Conservation (phyloP, 2,113 vertebrate genomes). For the Hippocampus comes region DNA sequence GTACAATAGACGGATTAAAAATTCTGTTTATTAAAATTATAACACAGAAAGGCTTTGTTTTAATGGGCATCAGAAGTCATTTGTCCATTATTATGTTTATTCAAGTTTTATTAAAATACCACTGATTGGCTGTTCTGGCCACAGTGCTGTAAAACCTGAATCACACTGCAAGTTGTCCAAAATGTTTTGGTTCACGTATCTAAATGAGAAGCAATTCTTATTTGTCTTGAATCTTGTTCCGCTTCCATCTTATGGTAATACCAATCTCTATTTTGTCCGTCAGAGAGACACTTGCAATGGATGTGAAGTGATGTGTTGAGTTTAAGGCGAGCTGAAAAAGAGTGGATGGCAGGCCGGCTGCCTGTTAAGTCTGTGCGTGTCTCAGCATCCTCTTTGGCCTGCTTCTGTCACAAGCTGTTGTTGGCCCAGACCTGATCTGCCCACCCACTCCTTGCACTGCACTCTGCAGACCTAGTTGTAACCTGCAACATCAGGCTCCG, state of each 20-base stretch:
- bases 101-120: neutral
- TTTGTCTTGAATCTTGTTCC: conserved; percentile 24
- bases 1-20: neutral
- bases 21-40: neutral
- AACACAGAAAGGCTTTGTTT: neutral
- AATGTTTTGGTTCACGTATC: neutral
- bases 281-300: conserved; percentile 38
- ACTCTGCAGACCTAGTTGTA: conserved; percentile 51
- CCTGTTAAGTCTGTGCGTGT: conserved; percentile 63
- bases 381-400: conserved; percentile 66
- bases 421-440: conserved; percentile 63
- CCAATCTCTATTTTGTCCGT: conserved; percentile 27
- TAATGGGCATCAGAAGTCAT: neutral
- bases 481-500: conserved; percentile 45
- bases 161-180: neutral
- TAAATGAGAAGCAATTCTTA: conserved; percentile 30
- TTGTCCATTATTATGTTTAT: neutral
- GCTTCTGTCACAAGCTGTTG: conserved; percentile 73
- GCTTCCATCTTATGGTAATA: conserved; percentile 27
- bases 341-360: conserved; percentile 67
- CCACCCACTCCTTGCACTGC: conserved; percentile 41
- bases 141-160: neutral
- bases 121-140: neutral
- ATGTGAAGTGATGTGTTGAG: conserved; percentile 66
- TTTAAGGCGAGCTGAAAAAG: conserved; percentile 66